These are phyloP conservation scores for Chionomys nivalis DNA, from an alignment of 2,113 vertebrate genomes.

Conservation along the genomic window DNA sequence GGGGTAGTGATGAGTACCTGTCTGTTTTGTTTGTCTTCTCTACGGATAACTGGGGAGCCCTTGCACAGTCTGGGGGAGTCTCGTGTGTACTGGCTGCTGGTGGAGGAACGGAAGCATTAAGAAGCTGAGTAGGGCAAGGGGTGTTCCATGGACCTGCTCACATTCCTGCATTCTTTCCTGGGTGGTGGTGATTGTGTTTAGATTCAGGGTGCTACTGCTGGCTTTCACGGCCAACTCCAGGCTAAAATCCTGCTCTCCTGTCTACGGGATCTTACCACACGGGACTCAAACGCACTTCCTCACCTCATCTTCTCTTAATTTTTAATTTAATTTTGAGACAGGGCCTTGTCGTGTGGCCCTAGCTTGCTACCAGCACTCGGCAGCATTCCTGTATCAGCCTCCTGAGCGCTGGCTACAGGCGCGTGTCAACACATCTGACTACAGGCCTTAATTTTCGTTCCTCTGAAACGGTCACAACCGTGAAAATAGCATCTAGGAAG, in stretches of 20 bases:
- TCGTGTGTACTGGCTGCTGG: too few species aligned
- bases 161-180: not conserved
- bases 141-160: rapidly evolving
- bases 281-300: not conserved
- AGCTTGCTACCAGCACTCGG: not conserved
- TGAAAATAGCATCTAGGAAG: not conserved
- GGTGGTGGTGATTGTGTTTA: not conserved
- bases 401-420: not conserved
- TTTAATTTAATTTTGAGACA: not conserved
- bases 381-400: not conserved
- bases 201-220: too few species aligned
- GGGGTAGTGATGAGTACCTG: not conserved
- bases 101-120: not conserved
- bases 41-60: not conserved
- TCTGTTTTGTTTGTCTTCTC: not conserved
- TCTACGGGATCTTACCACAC: not conserved
- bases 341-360: not conserved
- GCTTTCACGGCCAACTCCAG: not conserved
- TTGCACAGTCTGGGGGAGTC: not conserved
- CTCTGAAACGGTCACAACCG: not conserved
- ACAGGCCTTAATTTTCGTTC: not conserved
- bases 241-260: not conserved
- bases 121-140: not conserved
- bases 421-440: not conserved
- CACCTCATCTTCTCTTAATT: not conserved